Percentiles rank a stretch among this genome's conserved stretches.
Conservation (phyloP, 2,113 vertebrate species). For the Epinephelus lanceolatus region DNA sequence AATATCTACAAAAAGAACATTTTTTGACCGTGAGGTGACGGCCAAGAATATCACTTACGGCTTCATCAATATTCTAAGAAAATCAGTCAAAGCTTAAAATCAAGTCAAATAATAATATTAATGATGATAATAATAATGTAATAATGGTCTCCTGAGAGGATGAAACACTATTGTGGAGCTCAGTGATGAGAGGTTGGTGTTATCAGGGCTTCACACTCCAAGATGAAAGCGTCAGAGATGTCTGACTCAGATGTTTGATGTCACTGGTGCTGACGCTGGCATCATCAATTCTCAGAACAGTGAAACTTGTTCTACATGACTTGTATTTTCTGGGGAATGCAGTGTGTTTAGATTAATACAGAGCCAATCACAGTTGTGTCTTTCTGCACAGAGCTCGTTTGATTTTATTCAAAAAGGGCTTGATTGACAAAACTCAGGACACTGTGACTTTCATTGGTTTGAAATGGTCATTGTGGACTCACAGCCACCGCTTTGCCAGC, state of each 20-base stretch:
- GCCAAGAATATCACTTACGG: no score
- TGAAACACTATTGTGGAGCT: neutral
- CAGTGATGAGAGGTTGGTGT: slow-evolving; percentile 7
- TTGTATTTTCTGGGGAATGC: neutral
- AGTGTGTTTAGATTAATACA: neutral
- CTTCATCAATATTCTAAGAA: no score
- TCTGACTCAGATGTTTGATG: slow-evolving; percentile 1
- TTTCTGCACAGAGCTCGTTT: neutral
- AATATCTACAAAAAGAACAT: neutral
- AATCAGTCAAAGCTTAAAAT: no score
- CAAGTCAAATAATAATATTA: neutral
- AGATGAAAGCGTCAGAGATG: slow-evolving; percentile 1
- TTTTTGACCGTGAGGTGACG: neutral
- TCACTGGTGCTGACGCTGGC: neutral
- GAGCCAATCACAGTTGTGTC: neutral
- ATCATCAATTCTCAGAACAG: neutral
- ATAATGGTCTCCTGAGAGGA: no score
- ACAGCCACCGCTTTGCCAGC: neutral
- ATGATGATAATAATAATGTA: neutral
- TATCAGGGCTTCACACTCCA: neutral
- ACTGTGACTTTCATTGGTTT: neutral
- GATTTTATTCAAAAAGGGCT: neutral
- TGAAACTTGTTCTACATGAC: no score
- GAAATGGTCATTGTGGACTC: neutral
- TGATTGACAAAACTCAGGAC: neutral